A percentile compares a stretch with the other conserved stretches of the same genome.
These are phyloP conservation scores for Anguilla anguilla DNA, from an alignment of 2,797 vertebrate genomes.

Conservation along the genomic window DNA sequence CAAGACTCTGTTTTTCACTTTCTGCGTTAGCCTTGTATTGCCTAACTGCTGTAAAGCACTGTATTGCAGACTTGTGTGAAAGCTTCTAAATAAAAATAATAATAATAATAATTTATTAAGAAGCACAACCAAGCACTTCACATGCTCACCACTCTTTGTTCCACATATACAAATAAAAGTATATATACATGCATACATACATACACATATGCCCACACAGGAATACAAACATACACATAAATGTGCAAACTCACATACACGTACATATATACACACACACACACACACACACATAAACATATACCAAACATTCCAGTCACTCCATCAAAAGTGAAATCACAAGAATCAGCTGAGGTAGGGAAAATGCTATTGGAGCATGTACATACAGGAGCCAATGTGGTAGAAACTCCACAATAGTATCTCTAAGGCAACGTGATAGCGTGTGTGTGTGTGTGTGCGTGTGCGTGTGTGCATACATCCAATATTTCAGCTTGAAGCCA, in stretches of 20 bases:
- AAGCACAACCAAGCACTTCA: too few relatives aligned
- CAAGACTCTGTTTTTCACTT: constrained; percentile 37
- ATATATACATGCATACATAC: background rate
- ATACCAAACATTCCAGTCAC: constrained; percentile 4
- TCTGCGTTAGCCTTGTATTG: background rate
- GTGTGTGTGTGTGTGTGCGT: background rate
- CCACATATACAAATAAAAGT: too few relatives aligned
- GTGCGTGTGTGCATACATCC: background rate
- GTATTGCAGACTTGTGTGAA: constrained; percentile 49
- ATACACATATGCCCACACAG: background rate
- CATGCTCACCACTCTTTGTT: too few relatives aligned
- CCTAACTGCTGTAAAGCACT: constrained; percentile 65
- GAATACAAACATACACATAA: background rate
- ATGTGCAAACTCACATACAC: background rate
- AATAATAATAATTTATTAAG: background rate
- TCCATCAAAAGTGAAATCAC: background rate
- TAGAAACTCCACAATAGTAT: background rate
- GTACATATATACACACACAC: background rate
- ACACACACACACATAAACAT: background rate
- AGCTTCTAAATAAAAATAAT: too few relatives aligned
- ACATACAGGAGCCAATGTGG: background rate
- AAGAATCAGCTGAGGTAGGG: background rate
- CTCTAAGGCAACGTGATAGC: background rate
- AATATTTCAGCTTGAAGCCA: background rate
- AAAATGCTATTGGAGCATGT: background rate